These are phyloP conservation scores for Amorpha juglandis DNA, from an alignment of 2,888 invertebrate genomes.

Conservation along the genomic window DNA sequence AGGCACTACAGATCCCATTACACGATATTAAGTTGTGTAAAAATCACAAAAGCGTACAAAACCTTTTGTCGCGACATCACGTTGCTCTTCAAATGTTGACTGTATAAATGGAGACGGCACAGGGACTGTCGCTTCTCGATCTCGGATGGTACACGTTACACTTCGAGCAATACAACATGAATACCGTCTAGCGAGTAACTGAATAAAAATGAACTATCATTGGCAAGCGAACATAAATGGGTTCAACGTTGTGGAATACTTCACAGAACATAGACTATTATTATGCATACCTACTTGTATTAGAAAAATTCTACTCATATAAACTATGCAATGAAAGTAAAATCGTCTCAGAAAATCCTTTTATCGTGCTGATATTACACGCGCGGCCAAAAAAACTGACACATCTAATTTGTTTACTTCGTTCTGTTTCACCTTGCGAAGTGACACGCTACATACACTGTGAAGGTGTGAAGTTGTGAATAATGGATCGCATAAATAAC, in stretches of 20 bases:
- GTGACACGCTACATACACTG: constrained; percentile 12
- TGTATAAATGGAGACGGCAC: constrained; percentile 16
- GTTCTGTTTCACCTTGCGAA: constrained; percentile 24
- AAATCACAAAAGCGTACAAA: constrained; percentile 20
- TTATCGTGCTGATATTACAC: constrained; percentile 15
- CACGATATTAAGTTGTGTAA: constrained; percentile 20
- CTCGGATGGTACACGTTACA: neutral
- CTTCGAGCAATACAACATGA: neutral
- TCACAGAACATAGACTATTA: no score
- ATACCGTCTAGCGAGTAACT: neutral
- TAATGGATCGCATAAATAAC: constrained; percentile 29
- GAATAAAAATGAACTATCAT: neutral
- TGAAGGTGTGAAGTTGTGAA: constrained; percentile 20
- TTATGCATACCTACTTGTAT: no score
- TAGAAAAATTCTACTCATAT: no score
- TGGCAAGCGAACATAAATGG: neutral
- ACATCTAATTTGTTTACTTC: constrained; percentile 20
- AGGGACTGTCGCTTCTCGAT: neutral
- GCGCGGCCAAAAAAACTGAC: constrained; percentile 19
- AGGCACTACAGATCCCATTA: constrained; percentile 14
- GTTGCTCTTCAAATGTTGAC: constrained; percentile 23
- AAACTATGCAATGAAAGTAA: constrained; percentile 6
- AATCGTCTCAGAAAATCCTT: constrained; percentile 5
- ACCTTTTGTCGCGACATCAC: constrained; percentile 18
- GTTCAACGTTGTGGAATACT: neutral